A percentile compares a stretch with the other conserved stretches of the same genome.
phyloP scores from a whole-genome alignment of 92 coral and sea anemone species.

The Phenganax stokvisi region DNA sequence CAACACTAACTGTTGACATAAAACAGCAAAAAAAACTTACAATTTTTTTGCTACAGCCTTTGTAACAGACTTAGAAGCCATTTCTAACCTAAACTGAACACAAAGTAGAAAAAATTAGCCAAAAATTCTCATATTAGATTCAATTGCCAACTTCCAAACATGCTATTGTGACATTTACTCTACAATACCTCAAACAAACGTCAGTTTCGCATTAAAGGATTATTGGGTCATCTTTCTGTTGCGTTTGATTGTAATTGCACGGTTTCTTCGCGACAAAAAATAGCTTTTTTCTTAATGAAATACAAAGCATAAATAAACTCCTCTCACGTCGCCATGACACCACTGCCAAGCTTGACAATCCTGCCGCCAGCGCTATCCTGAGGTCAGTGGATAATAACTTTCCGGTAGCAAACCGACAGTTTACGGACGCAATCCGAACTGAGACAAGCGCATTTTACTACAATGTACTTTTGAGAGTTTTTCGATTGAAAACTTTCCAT shows the following conservation, averaged over 20 bases:
- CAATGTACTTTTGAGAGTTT: no score
- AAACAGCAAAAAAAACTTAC: constrained; percentile 54
- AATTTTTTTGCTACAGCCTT: constrained; percentile 89
- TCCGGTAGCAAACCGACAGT: background rate
- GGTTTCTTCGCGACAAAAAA: constrained; percentile 30
- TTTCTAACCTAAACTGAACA: constrained; percentile 17
- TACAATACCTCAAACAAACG: background rate
- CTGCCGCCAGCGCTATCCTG: constrained; percentile 3
- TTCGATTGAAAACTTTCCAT: no score
- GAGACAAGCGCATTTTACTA: background rate
- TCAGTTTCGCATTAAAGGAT: constrained; percentile 17
- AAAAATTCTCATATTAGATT: background rate
- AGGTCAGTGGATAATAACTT: background rate
- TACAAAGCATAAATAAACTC: constrained; percentile 25
- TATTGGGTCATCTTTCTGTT: background rate
- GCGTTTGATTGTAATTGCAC: background rate
- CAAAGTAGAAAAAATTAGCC: background rate
- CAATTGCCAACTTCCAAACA: background rate
- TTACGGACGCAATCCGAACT: background rate
- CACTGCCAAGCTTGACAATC: constrained; percentile 7
- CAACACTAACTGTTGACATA: no score
- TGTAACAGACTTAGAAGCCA: constrained; percentile 80
- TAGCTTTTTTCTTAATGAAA: constrained; percentile 10
- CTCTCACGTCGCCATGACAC: constrained; percentile 25
- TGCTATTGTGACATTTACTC: background rate